Percentiles rank a stretch among this genome's conserved stretches.
phyloP scores from a whole-genome alignment of 2,797 vertebrate species.

The Megaceryle alcyon region DNA sequence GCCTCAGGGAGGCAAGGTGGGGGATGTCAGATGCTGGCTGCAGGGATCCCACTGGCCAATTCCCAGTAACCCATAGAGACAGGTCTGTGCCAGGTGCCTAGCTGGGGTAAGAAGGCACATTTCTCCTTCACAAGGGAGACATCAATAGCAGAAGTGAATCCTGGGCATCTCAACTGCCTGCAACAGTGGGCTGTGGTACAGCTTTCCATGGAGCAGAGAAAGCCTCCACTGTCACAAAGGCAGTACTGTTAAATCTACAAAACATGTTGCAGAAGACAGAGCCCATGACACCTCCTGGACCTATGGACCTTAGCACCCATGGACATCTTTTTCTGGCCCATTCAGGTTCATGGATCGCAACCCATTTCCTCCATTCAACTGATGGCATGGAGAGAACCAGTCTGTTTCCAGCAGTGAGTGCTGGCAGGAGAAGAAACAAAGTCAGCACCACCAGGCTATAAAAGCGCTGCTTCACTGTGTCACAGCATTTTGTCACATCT shows the following conservation, averaged over 20 bases:
- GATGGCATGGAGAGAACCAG: not conserved
- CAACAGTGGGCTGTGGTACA: not conserved
- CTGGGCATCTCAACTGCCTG: not conserved
- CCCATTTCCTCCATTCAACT: not conserved
- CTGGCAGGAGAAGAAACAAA: not conserved
- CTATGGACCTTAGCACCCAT: not conserved
- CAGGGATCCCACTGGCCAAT: not conserved
- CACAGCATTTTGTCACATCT: constrained; percentile 59
- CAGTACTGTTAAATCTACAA: not conserved
- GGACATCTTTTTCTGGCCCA: not conserved
- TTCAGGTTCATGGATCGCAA: not conserved
- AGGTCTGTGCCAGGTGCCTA: constrained; percentile 2
- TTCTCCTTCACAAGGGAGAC: not conserved
- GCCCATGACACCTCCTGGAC: not conserved
- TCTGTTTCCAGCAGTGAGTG: not conserved
- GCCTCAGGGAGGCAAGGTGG: not conserved
- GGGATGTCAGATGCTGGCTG: not conserved
- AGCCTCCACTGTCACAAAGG: not conserved
- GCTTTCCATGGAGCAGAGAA: not conserved
- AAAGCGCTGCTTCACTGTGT: not conserved
- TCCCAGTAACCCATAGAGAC: not conserved
- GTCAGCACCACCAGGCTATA: not conserved
- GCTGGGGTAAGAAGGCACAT: not conserved
- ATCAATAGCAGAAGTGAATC: not conserved
- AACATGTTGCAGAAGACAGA: rapidly evolving